Conservation (phyloP, 2,888 invertebrate species). For the Drosophila affinis region DNA sequence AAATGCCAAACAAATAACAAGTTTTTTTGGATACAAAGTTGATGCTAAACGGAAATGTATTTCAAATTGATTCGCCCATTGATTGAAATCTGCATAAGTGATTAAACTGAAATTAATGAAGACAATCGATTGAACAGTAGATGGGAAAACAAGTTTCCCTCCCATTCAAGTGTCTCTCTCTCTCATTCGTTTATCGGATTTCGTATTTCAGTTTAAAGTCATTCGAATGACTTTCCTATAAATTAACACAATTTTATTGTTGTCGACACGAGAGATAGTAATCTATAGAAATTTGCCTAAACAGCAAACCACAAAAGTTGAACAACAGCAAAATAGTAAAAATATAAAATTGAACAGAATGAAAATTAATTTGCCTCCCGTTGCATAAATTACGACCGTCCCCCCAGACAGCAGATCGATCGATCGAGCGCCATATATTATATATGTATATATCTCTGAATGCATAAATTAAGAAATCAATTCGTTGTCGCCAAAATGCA, state of each 20-base stretch:
- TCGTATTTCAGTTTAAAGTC: constrained; percentile 31
- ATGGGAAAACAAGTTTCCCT: constrained; percentile 62
- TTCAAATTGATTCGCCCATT: constrained; percentile 52
- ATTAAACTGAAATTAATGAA: constrained; percentile 75
- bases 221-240: constrained; percentile 68
- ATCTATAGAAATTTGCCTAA: constrained; percentile 74
- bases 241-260: constrained; percentile 79
- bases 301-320: constrained; percentile 54
- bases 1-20: constrained; percentile 53
- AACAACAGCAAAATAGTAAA: constrained; percentile 28
- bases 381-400: constrained; percentile 64
- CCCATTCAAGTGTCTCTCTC: constrained; percentile 40
- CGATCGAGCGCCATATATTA: constrained; percentile 31
- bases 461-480: constrained; percentile 71
- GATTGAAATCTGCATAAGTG: constrained; percentile 72
- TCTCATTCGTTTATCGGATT: constrained; percentile 13
- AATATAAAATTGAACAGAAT: constrained; percentile 46
- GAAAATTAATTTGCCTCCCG: constrained; percentile 68
- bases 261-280: constrained; percentile 75
- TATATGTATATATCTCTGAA: constrained; percentile 13
- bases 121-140: constrained; percentile 46
- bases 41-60: constrained; percentile 69
- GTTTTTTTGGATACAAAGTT: constrained; percentile 29
- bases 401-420: constrained; percentile 28
- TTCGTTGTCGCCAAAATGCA: constrained; percentile 65